Evolutionary conservation across 2,113 vertebrate genomes (phyloP), one percentile per base, ranked within the genome.

Genomic region (Heterotis niloticus): DNA sequence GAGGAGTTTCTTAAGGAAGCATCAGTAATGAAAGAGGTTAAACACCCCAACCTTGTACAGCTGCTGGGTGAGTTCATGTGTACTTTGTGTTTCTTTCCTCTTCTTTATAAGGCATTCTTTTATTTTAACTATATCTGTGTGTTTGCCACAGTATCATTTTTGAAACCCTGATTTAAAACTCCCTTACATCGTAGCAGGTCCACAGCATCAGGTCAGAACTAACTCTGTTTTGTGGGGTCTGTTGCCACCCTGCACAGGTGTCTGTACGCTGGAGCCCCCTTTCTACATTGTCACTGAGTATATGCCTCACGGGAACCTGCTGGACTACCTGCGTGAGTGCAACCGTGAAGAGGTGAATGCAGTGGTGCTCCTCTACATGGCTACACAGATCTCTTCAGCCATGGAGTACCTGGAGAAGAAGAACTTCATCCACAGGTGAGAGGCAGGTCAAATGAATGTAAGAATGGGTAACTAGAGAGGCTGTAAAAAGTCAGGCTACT

Each of bases 401-500:
- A 99, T 99, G 98, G 98, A 99, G 80, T 99, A 99, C 82, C 86
- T 99, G 82, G 98, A 99, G 88, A 98, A 98, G 89, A 98, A 98
- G 88, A 99, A 99, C 84, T 99, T 99, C 85, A 99, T 99, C 83
- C 98, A 99, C 83, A 95, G 98, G 98, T 99, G 56, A 79, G 78
- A 29, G 18, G 17, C 12, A 26, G 2, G 23, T n/a, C 14, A 52
- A 10, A n/a, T n/a, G 5, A 66, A 44, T 44, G 52, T 26, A 54
- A 13, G 34, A 10, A 4, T n/a, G n/a, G 13, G 71, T 24, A 26
- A 23, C 54, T 74, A n/a, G 56, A 5, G 52, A 11, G 54, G 4
- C n/a, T 79, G 34, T 5, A 14, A n/a, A n/a, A 54, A 26, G 34
- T 44, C 34, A 44, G 5, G 20, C 20, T 24, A 51, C 14, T 54